A percentile compares a stretch with the other conserved stretches of the same genome.
Evolutionary conservation across 2,888 invertebrate species (phyloP).

Genomic region (Biston betularia): DNA sequence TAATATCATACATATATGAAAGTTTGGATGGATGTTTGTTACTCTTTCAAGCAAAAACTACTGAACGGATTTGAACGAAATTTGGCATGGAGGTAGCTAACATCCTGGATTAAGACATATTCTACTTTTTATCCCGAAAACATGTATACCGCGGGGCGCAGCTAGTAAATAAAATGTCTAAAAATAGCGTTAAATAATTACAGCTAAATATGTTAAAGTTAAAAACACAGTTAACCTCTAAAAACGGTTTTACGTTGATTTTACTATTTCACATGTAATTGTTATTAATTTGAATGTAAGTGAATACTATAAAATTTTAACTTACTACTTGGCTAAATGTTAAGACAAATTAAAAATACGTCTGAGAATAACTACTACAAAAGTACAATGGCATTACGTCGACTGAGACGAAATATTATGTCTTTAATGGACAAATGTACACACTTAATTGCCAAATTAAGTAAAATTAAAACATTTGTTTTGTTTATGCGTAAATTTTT

Average conservation of each 20-base stretch:
- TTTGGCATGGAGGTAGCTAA: too few species aligned
- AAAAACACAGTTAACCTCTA: not conserved
- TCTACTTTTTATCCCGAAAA: too few species aligned
- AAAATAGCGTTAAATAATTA: too few species aligned
- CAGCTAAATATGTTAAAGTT: not conserved
- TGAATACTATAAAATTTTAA: conserved; percentile 9
- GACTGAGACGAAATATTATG: conserved; percentile 12
- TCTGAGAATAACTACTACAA: conserved; percentile 20
- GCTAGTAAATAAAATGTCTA: too few species aligned
- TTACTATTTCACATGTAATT: conserved; percentile 8
- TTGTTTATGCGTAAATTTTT: not conserved
- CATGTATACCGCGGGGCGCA: too few species aligned
- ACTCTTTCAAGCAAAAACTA: too few species aligned
- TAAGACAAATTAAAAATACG: conserved; percentile 18
- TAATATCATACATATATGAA: too few species aligned
- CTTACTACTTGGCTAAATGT: conserved; percentile 11
- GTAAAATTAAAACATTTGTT: conserved; percentile 1
- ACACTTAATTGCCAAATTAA: not conserved
- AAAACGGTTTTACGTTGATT: conserved; percentile 2
- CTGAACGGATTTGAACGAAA: too few species aligned
- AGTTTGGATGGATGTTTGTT: too few species aligned
- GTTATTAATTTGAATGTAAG: conserved; percentile 3
- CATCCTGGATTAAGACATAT: too few species aligned
- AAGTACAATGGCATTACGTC: not conserved
- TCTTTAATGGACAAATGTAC: not conserved